Percentiles rank a stretch among this genome's conserved stretches.
Conservation (phyloP, 2,113 vertebrate species). For the Pomatostomus ruficeps region DNA sequence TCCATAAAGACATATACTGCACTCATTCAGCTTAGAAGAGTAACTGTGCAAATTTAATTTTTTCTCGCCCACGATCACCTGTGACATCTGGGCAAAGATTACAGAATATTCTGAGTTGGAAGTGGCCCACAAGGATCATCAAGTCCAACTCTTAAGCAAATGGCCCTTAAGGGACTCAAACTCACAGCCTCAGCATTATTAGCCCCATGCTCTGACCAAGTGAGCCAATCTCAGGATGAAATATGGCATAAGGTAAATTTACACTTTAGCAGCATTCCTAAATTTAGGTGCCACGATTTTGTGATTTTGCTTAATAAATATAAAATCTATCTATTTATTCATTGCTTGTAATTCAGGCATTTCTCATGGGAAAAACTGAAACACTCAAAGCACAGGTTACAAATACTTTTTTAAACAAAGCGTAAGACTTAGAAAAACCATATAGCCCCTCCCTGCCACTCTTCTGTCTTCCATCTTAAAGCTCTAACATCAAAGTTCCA, state of each 20-base stretch:
- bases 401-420: background rate
- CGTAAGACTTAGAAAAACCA: background rate
- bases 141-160: background rate
- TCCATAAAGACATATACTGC: no score
- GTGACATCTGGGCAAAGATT: background rate
- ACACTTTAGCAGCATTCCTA: background rate
- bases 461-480: background rate
- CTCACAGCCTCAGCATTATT: rapidly evolving
- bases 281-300: background rate
- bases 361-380: background rate
- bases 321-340: background rate
- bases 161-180: background rate
- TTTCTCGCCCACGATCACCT: background rate
- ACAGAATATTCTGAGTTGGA: background rate
- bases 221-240: background rate
- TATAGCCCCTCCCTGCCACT: background rate
- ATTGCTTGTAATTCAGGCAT: background rate
- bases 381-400: background rate
- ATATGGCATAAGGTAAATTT: background rate
- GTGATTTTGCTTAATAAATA: background rate
- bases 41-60: background rate
- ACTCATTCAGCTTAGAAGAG: background rate
- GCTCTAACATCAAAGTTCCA: background rate
- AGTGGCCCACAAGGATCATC: background rate
- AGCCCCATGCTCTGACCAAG: background rate